phyloP scores from a whole-genome alignment of 1,140 invertebrate genomes.

The Pseudomyrmex sp. region DNA sequence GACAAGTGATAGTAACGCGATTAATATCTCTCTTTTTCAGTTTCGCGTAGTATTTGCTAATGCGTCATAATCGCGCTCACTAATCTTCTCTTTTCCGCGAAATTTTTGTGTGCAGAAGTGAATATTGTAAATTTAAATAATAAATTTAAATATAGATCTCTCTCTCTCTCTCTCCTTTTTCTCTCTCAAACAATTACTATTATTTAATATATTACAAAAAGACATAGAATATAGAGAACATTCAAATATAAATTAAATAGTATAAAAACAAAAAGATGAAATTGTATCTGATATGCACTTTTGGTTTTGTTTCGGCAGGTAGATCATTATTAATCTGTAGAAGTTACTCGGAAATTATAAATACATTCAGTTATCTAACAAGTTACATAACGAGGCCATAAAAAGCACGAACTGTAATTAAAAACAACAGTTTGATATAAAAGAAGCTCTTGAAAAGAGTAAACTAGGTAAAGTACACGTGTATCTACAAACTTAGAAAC shows the following conservation, averaged over 20 bases:
- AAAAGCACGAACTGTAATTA: neutral
- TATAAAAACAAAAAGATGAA: neutral
- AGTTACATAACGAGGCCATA: conserved; percentile 7
- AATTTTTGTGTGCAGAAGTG: neutral
- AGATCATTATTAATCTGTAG: neutral
- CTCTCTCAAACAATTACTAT: no score
- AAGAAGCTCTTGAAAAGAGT: neutral
- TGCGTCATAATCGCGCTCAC: conserved; percentile 37
- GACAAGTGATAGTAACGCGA: conserved; percentile 23
- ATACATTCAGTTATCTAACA: conserved; percentile 25
- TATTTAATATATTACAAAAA: no score
- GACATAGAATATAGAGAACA: neutral
- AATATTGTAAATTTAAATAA: neutral
- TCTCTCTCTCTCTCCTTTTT: no score
- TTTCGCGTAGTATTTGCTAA: conserved; percentile 52
- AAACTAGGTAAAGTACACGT: neutral
- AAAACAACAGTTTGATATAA: neutral
- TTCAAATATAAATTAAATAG: neutral
- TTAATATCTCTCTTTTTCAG: conserved; percentile 46
- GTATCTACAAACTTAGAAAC: conserved; percentile 14
- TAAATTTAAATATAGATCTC: conserved; percentile 20
- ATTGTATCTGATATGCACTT: neutral
- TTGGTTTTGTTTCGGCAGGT: neutral
- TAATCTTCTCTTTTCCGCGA: conserved; percentile 12
- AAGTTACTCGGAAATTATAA: conserved; percentile 1